These are phyloP conservation scores for Ophioninae sp. DNA, from an alignment of 2,888 invertebrate species.

Conservation along the genomic window DNA sequence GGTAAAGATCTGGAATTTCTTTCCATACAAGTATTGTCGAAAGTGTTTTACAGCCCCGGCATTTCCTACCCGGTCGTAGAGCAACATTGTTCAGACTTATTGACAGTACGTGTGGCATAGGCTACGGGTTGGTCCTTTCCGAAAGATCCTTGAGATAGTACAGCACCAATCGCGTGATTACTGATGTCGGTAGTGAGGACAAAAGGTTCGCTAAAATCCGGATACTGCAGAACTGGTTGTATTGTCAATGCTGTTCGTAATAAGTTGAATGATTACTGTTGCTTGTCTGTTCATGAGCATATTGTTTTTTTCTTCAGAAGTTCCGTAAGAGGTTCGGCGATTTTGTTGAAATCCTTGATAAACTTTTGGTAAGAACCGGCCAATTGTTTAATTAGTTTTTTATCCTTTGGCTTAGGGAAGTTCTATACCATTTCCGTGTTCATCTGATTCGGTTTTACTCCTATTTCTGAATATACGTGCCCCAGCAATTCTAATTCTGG, in stretches of 20 bases:
- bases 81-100: not conserved
- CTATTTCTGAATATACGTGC: no score
- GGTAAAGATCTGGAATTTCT: not conserved
- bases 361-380: no score
- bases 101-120: conserved; percentile 10
- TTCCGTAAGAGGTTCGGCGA: not conserved
- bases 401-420: no score
- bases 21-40: not conserved
- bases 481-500: no score
- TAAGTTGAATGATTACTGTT: conserved; percentile 22
- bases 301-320: not conserved
- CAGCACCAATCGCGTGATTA: no score
- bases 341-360: not conserved
- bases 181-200: no score
- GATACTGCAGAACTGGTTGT: conserved; percentile 41
- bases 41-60: not conserved
- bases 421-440: no score
- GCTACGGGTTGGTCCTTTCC: no score
- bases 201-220: no score
- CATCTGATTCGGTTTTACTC: no score
- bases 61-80: not conserved
- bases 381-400: no score
- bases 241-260: conserved; percentile 23
- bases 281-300: not conserved
- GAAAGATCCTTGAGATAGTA: no score